A percentile compares a stretch with the other conserved stretches of the same genome.
phyloP scores from a whole-genome alignment of 2,797 vertebrate species.

The Anguilla marmorata region DNA sequence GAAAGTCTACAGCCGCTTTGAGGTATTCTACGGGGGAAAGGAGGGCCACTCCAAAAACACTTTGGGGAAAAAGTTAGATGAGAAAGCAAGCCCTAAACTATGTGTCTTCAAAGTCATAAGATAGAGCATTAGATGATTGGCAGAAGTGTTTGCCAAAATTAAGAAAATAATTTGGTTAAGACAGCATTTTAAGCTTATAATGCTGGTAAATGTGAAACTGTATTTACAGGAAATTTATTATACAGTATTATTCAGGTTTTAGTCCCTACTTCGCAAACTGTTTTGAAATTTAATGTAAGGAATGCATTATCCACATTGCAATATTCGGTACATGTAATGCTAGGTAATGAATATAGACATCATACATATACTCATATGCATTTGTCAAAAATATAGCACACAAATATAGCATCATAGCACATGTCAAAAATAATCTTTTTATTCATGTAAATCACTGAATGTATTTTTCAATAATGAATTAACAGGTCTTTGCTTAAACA shows the following conservation, averaged over 20 bases:
- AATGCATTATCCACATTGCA: not conserved
- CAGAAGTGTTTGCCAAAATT: not conserved
- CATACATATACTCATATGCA: not conserved
- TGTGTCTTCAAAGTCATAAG: not conserved
- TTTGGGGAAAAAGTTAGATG: not conserved
- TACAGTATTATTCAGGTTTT: not conserved
- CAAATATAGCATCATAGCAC: no score
- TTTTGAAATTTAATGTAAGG: not conserved
- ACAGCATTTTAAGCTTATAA: not conserved
- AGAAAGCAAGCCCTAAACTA: not conserved
- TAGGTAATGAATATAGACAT: not conserved
- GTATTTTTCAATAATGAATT: not conserved
- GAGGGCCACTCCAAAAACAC: conserved; percentile 43
- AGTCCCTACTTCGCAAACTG: not conserved
- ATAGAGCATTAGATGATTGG: not conserved
- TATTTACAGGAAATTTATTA: not conserved
- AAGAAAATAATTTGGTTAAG: not conserved
- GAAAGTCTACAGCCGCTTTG: conserved; percentile 96
- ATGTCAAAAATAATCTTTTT: not conserved
- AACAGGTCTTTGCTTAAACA: not conserved
- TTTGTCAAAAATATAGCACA: not conserved
- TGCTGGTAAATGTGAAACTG: not conserved
- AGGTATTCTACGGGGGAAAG: conserved; percentile 73
- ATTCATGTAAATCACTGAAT: not conserved
- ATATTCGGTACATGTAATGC: not conserved